Percentiles rank a stretch among this genome's conserved stretches.
Conservation (phyloP, 2,888 invertebrate genomes). For the Linyphia triangularis region DNA sequence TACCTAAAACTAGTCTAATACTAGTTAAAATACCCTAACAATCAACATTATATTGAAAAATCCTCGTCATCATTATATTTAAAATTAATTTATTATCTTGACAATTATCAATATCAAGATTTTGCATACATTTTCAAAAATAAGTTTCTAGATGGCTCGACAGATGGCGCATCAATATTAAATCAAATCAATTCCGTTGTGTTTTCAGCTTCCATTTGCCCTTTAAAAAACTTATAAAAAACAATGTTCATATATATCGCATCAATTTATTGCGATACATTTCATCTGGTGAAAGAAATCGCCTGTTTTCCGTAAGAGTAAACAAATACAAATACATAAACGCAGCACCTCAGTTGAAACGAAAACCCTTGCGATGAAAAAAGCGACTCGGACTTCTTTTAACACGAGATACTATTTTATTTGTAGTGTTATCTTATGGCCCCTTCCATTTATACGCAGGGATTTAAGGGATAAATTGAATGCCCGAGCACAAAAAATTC, state of each 20-base stretch:
- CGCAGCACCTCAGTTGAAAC: not conserved
- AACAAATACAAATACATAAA: conserved; percentile 13
- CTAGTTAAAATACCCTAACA: too few species aligned
- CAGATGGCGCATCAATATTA: conserved; percentile 34
- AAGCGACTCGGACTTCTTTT: not conserved
- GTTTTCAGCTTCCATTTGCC: not conserved
- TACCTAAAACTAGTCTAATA: too few species aligned
- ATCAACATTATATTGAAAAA: too few species aligned
- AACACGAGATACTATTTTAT: conserved; percentile 22
- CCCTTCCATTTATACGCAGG: conserved; percentile 38
- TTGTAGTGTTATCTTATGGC: conserved; percentile 32
- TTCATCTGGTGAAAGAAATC: not conserved
- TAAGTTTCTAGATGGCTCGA: not conserved
- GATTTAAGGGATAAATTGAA: conserved; percentile 53
- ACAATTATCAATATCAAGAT: too few species aligned
- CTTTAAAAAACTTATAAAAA: too few species aligned
- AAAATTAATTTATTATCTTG: too few species aligned
- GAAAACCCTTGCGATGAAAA: not conserved
- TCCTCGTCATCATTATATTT: too few species aligned
- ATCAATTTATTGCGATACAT: too few species aligned
- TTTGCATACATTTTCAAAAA: too few species aligned
- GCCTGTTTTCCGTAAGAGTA: not conserved
- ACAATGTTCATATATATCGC: too few species aligned
- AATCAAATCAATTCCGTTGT: too few species aligned
- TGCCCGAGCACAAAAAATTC: conserved; percentile 24